Evolutionary conservation across 1,140 invertebrate genomes (phyloP).

Genomic region (Plutomurus gul): DNA sequence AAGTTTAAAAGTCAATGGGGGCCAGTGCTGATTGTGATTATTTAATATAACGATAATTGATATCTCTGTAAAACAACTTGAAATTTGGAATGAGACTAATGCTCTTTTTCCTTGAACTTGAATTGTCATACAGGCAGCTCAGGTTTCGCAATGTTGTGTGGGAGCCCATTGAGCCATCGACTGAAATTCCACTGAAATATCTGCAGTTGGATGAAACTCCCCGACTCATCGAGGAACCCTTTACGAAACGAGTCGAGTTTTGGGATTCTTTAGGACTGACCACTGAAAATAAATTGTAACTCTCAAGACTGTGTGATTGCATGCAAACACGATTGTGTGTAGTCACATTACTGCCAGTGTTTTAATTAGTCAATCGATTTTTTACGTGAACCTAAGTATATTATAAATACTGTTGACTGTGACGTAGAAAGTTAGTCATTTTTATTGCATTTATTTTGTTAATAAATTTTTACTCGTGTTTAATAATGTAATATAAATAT

Average conservation of each 20-base stretch:
- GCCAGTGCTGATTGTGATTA: too few species aligned
- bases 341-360: not conserved
- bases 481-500: too few species aligned
- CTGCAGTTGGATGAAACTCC: slow-evolving; percentile 31
- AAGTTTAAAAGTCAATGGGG: too few species aligned
- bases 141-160: slow-evolving; percentile 29
- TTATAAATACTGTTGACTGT: slow-evolving; percentile 3
- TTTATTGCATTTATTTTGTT: not conserved
- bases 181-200: slow-evolving; percentile 15
- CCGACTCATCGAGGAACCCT: slow-evolving; percentile 36
- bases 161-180: not conserved
- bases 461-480: not conserved
- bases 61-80: too few species aligned
- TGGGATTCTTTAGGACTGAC: slow-evolving; percentile 22
- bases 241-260: slow-evolving; percentile 32
- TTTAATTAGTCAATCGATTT: slow-evolving; percentile 2
- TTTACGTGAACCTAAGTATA: slow-evolving; percentile 10
- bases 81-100: not conserved
- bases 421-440: not conserved
- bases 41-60: too few species aligned
- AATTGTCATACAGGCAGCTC: not conserved
- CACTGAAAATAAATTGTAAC: not conserved
- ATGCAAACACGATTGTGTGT: not conserved
- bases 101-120: not conserved
- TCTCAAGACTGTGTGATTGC: too few species aligned